A percentile compares a stretch with the other conserved stretches of the same genome.
phyloP scores from a whole-genome alignment of 2,797 vertebrate genomes.

The Linurgus olivaceus region DNA sequence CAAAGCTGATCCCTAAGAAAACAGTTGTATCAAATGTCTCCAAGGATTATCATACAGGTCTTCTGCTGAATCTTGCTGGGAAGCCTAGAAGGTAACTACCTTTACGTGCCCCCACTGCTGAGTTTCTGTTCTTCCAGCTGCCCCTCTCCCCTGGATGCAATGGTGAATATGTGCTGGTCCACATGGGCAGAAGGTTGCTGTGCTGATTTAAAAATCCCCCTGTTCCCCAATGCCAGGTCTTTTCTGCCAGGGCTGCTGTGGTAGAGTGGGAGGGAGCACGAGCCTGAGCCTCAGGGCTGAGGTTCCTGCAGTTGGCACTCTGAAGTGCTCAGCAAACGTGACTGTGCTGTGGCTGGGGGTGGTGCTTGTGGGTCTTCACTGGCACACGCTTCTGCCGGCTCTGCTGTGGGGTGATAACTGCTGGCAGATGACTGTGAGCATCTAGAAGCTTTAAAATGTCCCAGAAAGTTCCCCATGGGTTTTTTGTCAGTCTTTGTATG shows the following conservation, averaged over 20 bases:
- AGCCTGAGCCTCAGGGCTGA: accelerated
- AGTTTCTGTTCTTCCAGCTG: background rate
- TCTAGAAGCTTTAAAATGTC: background rate
- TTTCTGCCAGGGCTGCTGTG: background rate
- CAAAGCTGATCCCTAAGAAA: background rate
- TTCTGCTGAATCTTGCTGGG: background rate
- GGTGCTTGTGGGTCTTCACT: background rate
- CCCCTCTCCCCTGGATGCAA: background rate
- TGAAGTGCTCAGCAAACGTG: background rate
- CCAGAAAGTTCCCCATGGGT: background rate
- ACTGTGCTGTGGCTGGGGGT: background rate
- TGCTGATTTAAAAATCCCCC: background rate
- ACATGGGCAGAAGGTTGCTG: background rate
- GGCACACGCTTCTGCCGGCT: background rate
- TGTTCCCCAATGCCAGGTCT: background rate
- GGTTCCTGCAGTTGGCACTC: accelerated
- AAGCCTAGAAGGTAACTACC: background rate
- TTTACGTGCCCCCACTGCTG: background rate
- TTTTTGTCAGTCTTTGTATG: background rate
- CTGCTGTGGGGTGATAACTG: background rate
- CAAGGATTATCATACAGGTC: background rate
- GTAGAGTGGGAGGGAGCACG: accelerated
- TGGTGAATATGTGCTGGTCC: accelerated
- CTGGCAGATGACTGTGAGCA: background rate
- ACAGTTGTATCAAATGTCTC: background rate